Evolutionary conservation across 2,888 invertebrate species (phyloP).

Genomic region (Microctonus brassicae): DNA sequence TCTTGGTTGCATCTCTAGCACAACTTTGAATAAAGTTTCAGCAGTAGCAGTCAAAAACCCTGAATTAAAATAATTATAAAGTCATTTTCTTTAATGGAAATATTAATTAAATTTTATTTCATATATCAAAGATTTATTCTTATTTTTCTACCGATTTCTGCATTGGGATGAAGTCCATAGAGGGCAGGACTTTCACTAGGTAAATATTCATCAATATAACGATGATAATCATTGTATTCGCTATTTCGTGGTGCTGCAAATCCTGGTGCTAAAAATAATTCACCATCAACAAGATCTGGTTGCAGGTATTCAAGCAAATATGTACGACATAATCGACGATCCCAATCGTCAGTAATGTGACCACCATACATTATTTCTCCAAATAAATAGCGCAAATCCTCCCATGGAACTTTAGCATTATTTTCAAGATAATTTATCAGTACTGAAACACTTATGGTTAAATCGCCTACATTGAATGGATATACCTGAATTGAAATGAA

Average conservation of each 20-base stretch:
- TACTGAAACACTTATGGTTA: conserved; percentile 93
- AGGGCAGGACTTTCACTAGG: conserved; percentile 91
- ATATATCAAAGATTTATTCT: background rate
- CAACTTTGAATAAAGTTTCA: conserved; percentile 85
- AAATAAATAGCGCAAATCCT: conserved; percentile 92
- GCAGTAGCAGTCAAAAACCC: conserved; percentile 87
- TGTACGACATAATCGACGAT: conserved; percentile 86
- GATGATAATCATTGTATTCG: conserved; percentile 89
- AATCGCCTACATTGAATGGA: conserved; percentile 86
- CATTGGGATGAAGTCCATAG: conserved; percentile 94
- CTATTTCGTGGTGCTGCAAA: conserved; percentile 90
- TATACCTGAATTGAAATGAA: conserved; percentile 68
- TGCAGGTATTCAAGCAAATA: conserved; percentile 91
- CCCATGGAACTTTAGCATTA: conserved; percentile 91
- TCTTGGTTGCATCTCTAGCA: conserved; percentile 92
- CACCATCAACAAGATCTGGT: conserved; percentile 89
- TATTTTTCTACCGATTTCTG: conserved; percentile 83
- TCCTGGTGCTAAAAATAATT: conserved; percentile 83
- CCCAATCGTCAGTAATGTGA: conserved; percentile 97
- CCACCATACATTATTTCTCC: conserved; percentile 99
- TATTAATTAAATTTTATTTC: background rate
- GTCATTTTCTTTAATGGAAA: background rate
- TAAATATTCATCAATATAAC: conserved; percentile 87
- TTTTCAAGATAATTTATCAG: conserved; percentile 92
- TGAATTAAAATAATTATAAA: conserved; percentile 38